Base-by-base conservation (phyloP, 2,113 vertebrate genomes). In the Epinephelus cyanopodus region DNA sequence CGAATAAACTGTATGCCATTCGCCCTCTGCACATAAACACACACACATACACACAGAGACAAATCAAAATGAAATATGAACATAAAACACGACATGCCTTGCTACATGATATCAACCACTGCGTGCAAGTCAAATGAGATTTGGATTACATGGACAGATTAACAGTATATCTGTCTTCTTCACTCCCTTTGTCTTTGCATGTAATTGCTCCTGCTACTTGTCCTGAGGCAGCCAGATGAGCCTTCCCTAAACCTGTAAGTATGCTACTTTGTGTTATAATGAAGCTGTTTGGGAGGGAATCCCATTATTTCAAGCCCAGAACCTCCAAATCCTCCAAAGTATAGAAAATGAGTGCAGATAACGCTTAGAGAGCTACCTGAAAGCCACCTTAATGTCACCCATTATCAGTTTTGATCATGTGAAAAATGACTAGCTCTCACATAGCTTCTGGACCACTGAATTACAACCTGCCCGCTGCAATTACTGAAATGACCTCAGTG, bases 1-100 rank as follows among this genome's bases (percentile, higher is more conserved):
- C 98, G 96, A 72, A 98, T 96, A 89, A 98, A 99, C 53, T 93
- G 87, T 2, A 95, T 75, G 52, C 97, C 96, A 47, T 96, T 96
- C 69, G 85, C 92, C 88, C 95, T 97, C 94, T 94, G 81, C 62
- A 82, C 47, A 64, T 17, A 70, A 81, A 84, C 17, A 86, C 75
- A 90, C 45, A 81, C 0, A 62, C 42, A 77, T 52, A 52, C n/a
- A 7, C 33, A 37, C 33, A 7, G 6, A 37, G 6, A 77, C 11
- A 71, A 18, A 45, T 66, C 54, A 29, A 75, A 25, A 42, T 47
- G 18, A 74, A 42, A 67, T 27, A 13, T 47, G 1, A 61, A 67
- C 52, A 77, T 37, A 45, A 67, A 37, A 69, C 25, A 27, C 42
- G 18, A 3, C 1, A 58, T 54, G 12, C 19, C 48, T 57, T 10